phyloP scores from a whole-genome alignment of 2,888 invertebrate species.

The Trachelus iudaicus region DNA sequence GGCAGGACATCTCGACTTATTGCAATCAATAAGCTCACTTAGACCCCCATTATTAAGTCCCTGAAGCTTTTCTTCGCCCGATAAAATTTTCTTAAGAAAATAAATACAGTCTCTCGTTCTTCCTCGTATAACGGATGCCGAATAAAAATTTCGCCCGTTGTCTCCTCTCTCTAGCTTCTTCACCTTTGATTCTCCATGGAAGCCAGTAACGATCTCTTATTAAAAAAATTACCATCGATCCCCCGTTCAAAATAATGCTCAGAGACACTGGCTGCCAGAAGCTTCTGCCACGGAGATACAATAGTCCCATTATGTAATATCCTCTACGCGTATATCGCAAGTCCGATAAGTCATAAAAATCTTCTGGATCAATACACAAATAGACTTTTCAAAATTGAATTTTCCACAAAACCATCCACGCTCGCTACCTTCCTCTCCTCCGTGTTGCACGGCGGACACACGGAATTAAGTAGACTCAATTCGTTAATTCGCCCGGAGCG shows the following conservation, averaged over 20 bases:
- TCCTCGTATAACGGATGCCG: neutral
- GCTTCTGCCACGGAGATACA: neutral
- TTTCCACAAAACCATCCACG: neutral
- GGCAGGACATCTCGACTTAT: neutral
- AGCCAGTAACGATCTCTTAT: neutral
- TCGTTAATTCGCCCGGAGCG: slow-evolving; percentile 54
- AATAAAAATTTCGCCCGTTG: neutral
- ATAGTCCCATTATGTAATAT: neutral
- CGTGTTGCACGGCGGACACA: neutral
- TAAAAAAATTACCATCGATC: neutral
- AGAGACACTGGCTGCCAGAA: too few species aligned
- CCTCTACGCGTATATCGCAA: neutral
- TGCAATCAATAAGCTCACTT: neutral
- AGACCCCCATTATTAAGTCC: neutral
- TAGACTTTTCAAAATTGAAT: neutral
- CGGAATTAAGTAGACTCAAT: slow-evolving; percentile 53
- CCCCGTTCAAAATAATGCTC: neutral
- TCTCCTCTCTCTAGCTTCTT: neutral
- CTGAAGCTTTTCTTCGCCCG: neutral
- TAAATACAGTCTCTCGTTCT: neutral
- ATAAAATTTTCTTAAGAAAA: neutral
- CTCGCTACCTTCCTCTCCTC: neutral
- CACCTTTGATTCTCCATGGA: neutral
- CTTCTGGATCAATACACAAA: neutral
- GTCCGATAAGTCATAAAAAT: neutral